Conservation (phyloP, 2,113 vertebrate genomes). For the Heloderma charlesbogerti region DNA sequence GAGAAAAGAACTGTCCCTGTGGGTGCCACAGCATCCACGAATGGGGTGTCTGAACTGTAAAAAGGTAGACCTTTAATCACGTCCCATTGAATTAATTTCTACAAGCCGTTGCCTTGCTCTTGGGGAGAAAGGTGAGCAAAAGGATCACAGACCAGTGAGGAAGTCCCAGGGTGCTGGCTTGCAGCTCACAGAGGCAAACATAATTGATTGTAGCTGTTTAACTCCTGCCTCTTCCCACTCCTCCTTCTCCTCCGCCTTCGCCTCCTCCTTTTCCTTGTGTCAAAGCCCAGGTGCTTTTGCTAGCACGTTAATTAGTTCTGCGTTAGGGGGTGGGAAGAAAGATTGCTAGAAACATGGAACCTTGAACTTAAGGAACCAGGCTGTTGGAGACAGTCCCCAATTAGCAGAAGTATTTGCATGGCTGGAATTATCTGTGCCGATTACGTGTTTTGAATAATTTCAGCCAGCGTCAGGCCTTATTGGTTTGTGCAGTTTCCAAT, state of each 20-base stretch:
- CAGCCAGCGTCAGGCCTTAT: accelerated
- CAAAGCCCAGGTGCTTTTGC: constrained; percentile 62
- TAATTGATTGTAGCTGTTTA: constrained; percentile 73
- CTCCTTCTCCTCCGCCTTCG: neutral
- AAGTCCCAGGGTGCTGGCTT: constrained; percentile 37
- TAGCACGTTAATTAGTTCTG: constrained; percentile 63
- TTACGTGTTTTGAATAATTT: constrained; percentile 25
- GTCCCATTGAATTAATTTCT: constrained; percentile 66
- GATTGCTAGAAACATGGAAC: constrained; percentile 18
- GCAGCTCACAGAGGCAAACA: constrained; percentile 24
- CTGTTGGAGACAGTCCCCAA: constrained; percentile 21
- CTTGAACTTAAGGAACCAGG: neutral
- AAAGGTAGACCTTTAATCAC: constrained; percentile 58
- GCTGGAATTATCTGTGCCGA: neutral
- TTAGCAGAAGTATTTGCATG: neutral
- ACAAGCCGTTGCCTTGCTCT: constrained; percentile 52
- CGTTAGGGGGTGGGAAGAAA: accelerated
- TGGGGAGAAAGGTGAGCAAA: constrained; percentile 57
- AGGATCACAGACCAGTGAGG: constrained; percentile 12
- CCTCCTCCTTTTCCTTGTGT: constrained; percentile 53
- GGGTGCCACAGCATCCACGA: neutral
- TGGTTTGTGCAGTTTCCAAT: constrained; percentile 1
- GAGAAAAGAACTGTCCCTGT: neutral
- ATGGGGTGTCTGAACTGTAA: constrained; percentile 30
- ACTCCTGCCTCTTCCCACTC: too few relatives aligned